These are phyloP conservation scores for Ptychoptera contaminata DNA, from an alignment of 2,888 invertebrate genomes.

Conservation along the genomic window DNA sequence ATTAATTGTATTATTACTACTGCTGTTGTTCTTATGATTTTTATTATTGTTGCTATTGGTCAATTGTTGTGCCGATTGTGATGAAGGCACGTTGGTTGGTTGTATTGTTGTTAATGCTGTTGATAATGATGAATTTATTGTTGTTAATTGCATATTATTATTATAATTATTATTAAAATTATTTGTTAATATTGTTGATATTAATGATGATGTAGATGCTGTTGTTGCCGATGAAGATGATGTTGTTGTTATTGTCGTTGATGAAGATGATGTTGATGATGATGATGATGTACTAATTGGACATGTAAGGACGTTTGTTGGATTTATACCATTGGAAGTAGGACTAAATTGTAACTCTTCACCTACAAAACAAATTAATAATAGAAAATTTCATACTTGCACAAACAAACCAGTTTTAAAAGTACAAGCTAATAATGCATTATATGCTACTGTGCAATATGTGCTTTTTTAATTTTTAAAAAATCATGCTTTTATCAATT, in stretches of 20 bases:
- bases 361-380: slow-evolving; percentile 14
- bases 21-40: slow-evolving; percentile 11
- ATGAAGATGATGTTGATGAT: slow-evolving; percentile 3
- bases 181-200: slow-evolving; percentile 19
- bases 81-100: slow-evolving; percentile 20
- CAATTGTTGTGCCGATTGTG: slow-evolving; percentile 30
- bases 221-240: not conserved
- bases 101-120: slow-evolving; percentile 3
- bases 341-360: slow-evolving; percentile 28
- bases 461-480: too few species aligned
- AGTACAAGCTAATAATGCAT: not conserved
- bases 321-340: slow-evolving; percentile 24
- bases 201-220: not conserved
- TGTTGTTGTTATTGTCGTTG: slow-evolving; percentile 6
- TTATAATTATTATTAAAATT: slow-evolving; percentile 8
- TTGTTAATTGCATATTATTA: not conserved
- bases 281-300: slow-evolving; percentile 1
- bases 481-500: too few species aligned
- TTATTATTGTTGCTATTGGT: slow-evolving; percentile 15
- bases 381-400: not conserved
- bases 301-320: slow-evolving; percentile 29
- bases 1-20: slow-evolving; percentile 17
- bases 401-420: not conserved
- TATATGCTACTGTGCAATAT: too few species aligned
- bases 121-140: slow-evolving; percentile 4